Evolutionary conservation across 2,888 invertebrate genomes (phyloP), one percentile per base, ranked within the genome.

Genomic region (Actias luna): DNA sequence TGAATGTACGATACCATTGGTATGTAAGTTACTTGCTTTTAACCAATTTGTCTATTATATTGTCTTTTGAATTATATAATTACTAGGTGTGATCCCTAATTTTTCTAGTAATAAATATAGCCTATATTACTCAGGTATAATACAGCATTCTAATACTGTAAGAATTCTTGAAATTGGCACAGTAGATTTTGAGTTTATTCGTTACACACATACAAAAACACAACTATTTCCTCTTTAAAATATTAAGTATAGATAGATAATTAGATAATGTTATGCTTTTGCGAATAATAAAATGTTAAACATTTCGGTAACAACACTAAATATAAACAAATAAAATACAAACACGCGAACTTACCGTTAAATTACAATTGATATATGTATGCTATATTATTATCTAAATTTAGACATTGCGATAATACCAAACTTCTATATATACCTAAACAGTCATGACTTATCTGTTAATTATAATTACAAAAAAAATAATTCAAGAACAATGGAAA

Each of bases 391-490:
- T 58, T n/a, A 58, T 35, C 33, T 58, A 58, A 18, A 58, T 58
- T 58, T 25, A 35, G 25, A 36, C 22, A 29, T 57, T 31, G 29
- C 31, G 18, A 7, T n/a, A 29, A 57, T 57, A 31, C 31, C 16
- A 16, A 57, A 33, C n/a, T 18, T 22, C 12, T 22, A 50, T 25
- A 16, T 5, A 1, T 39, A 50, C 2, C 10, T 25, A 10, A 50
- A 5, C 46, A 25, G 7, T 50, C 46, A 50, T 50, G 46, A 50
- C 46, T 50, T 50, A 50, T 50, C 46, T 50, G 25, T 50, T 25
- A 50, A 50, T 22, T 50, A 22, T 50, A 50, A 50, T 50, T 50
- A 50, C 46, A 25, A 50, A 25, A 46, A 50, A 50, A 50, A n/a
- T n/a, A n/a, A 25, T 22, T 50, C 46, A 50, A 22, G 46, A 50